Evolutionary conservation across 2,113 vertebrate species (phyloP), one percentile per base, ranked within the genome.

Genomic region (Mormyrus iriodes): DNA sequence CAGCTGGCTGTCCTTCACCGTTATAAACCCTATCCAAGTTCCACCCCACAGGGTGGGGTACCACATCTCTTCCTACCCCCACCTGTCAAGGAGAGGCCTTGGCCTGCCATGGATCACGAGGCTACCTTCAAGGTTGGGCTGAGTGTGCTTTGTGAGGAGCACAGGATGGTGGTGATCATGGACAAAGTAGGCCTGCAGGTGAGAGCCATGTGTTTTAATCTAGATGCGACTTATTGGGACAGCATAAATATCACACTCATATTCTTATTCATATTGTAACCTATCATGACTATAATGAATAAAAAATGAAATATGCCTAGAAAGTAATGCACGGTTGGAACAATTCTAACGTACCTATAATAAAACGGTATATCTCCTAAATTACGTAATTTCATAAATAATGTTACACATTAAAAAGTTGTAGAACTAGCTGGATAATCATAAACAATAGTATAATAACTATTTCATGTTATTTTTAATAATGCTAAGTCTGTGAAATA

Each of bases 151-250:
- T 99, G 98, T 91, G 96, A 97, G 92, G 93, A 96, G 4, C 94
- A 94, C 49, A 96, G 93, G 93, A 97, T 99, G 96, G 95, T 96
- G 24, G 97, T 98, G 92, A 95, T 96, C 93, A 92, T 99, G 44
- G 96, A 97, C 90, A 98, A 97, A 92, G 97, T 97, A 27, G 97
- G 96, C 89, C 94, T 99, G 55, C 96, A 97, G 94, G 98, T 99
- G 93, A 91, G 96, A 48, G 24, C 7, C 24, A 49, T 44, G 55
- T 65, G 79, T 21, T 21, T 13, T 19, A 48, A 48, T 84, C 19
- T 84, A 76, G 12, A 19, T 35, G 31, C 35, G 5, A 42, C 73
- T 76, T 76, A 39, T 42, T 79, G 42, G 35, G 31, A 79, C 17
- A 42, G 31, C 31, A 42, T 79, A 7, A 79, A 4, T 39, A 19